Percentiles rank a stretch among this genome's conserved stretches.
Conservation (phyloP, 1,140 invertebrate species). For the Meloidogyne chitwoodi region DNA sequence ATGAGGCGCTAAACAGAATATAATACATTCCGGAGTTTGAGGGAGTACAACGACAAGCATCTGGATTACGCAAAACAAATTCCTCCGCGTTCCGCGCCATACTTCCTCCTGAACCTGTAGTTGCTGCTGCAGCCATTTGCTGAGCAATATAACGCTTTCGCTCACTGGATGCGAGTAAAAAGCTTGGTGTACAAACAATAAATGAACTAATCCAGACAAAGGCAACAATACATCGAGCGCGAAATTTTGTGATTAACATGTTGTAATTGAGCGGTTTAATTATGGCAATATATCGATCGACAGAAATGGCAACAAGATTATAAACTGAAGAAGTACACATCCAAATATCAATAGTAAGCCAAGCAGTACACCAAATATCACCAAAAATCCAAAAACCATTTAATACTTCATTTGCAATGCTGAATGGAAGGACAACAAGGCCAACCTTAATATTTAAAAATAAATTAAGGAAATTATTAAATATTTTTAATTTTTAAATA, state of each 20-base stretch:
- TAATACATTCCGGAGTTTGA: constrained; percentile 77
- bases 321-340: constrained; percentile 94
- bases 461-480: background rate
- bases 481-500: background rate
- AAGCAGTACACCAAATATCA: constrained; percentile 66
- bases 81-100: constrained; percentile 5
- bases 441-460: constrained; percentile 47
- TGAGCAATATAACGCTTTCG: constrained; percentile 30
- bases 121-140: constrained; percentile 23
- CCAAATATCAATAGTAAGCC: constrained; percentile 91
- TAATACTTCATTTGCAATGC: constrained; percentile 59
- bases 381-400: constrained; percentile 58
- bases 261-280: constrained; percentile 96
- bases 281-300: constrained; percentile 73
- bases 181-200: constrained; percentile 76
- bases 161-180: constrained; percentile 49
- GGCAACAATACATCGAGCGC: constrained; percentile 81
- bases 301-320: constrained; percentile 81
- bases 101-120: background rate
- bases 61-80: constrained; percentile 19
- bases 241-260: constrained; percentile 82
- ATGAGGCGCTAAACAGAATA: constrained; percentile 87
- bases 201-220: constrained; percentile 86
- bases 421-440: constrained; percentile 58
- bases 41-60: constrained; percentile 55